Conservation (phyloP, 2,797 vertebrate genomes). For the Glyptemys insculpta region DNA sequence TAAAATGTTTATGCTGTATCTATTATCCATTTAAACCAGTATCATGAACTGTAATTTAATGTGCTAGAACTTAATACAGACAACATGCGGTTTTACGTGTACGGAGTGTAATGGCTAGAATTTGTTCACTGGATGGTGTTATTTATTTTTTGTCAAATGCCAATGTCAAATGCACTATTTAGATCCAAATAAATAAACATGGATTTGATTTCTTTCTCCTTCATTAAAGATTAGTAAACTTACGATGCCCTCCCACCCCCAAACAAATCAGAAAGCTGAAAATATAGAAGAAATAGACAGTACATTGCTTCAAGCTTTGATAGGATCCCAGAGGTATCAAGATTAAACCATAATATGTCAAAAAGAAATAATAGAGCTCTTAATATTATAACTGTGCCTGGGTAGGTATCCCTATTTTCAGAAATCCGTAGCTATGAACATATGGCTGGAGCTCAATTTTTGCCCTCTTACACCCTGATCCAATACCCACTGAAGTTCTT, state of each 20-base stretch:
- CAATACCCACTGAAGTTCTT: neutral
- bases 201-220: neutral
- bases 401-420: neutral
- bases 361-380: neutral
- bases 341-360: conserved; percentile 23
- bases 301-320: neutral
- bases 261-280: conserved; percentile 12
- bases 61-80: neutral
- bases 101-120: neutral
- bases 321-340: conserved; percentile 4
- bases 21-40: neutral
- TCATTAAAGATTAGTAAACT: conserved; percentile 40
- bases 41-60: neutral
- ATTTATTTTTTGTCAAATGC: neutral
- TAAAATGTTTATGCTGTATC: neutral
- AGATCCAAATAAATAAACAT: neutral
- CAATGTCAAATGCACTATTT: neutral
- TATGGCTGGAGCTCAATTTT: neutral
- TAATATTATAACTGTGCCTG: neutral
- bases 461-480: neutral
- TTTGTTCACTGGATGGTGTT: neutral
- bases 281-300: neutral
- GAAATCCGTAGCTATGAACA: neutral
- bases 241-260: neutral
- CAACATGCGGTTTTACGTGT: neutral